Conservation (phyloP, 2,113 vertebrate genomes). For the Macquaria ambigua region DNA sequence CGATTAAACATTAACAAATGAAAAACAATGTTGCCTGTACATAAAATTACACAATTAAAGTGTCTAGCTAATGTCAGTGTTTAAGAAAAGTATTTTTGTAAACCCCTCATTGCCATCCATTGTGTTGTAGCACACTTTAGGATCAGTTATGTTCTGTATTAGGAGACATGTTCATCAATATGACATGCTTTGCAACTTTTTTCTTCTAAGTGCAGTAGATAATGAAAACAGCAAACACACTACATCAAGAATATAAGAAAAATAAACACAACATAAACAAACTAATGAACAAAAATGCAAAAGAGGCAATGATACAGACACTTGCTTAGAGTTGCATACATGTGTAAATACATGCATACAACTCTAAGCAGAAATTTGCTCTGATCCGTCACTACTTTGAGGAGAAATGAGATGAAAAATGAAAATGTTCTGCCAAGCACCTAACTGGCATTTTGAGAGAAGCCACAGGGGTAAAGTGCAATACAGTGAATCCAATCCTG, state of each 20-base stretch:
- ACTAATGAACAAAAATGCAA: background rate
- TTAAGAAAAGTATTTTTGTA: background rate
- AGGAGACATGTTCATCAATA: background rate
- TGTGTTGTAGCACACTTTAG: background rate
- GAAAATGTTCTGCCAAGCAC: slow-evolving; percentile 61
- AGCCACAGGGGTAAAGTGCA: slow-evolving; percentile 49
- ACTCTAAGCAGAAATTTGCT: slow-evolving; percentile 20
- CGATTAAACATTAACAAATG: background rate
- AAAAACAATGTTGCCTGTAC: background rate
- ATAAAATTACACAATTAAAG: background rate
- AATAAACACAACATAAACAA: background rate
- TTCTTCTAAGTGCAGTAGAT: background rate
- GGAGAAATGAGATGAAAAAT: slow-evolving; percentile 30
- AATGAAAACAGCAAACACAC: background rate
- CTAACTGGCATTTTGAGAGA: slow-evolving; percentile 58
- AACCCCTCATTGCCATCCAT: no score
- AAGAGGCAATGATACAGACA: background rate
- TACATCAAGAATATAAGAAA: background rate
- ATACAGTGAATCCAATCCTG: slow-evolving; percentile 50
- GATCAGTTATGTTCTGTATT: no score
- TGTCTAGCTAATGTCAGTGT: background rate
- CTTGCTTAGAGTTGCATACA: no score
- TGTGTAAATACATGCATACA: background rate
- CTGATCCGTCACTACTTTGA: slow-evolving; percentile 25
- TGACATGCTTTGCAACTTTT: background rate